Conservation (phyloP, 2,113 vertebrate species). For the Lichenostomus cassidix region DNA sequence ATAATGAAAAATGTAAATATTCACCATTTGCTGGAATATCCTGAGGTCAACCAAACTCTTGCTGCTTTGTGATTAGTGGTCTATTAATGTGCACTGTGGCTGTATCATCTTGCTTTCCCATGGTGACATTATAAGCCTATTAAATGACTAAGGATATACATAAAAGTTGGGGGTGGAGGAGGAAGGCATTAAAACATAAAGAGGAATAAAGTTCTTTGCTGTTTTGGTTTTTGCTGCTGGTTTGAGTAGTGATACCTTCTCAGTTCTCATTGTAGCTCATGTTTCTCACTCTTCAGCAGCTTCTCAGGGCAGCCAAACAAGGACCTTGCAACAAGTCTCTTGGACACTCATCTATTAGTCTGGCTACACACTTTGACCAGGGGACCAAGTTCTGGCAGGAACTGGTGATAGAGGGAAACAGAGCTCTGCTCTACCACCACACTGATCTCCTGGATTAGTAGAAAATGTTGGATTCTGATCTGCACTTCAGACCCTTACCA, state of each 20-base stretch:
- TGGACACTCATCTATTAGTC: neutral
- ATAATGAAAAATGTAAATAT: conserved; percentile 16
- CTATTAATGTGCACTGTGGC: conserved; percentile 24
- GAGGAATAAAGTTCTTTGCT: neutral
- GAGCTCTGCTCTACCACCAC: neutral
- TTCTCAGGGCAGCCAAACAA: neutral
- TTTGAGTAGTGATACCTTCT: neutral
- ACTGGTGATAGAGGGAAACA: neutral
- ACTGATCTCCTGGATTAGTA: neutral
- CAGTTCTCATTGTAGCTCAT: neutral
- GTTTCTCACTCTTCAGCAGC: neutral
- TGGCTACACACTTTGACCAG: neutral
- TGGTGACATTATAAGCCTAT: conserved; percentile 38
- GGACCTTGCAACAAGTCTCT: neutral
- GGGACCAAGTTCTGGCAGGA: neutral
- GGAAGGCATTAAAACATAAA: neutral
- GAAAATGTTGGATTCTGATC: neutral
- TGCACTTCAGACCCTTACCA: neutral
- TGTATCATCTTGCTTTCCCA: conserved; percentile 23
- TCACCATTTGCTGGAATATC: conserved; percentile 33
- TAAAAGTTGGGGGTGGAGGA: neutral
- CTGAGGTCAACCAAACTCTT: conserved; percentile 40
- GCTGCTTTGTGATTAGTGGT: conserved; percentile 33
- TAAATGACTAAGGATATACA: conserved; percentile 15
- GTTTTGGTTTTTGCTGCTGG: neutral